phyloP scores from a whole-genome alignment of 2,888 invertebrate genomes.

The Chorisops tibialis region DNA sequence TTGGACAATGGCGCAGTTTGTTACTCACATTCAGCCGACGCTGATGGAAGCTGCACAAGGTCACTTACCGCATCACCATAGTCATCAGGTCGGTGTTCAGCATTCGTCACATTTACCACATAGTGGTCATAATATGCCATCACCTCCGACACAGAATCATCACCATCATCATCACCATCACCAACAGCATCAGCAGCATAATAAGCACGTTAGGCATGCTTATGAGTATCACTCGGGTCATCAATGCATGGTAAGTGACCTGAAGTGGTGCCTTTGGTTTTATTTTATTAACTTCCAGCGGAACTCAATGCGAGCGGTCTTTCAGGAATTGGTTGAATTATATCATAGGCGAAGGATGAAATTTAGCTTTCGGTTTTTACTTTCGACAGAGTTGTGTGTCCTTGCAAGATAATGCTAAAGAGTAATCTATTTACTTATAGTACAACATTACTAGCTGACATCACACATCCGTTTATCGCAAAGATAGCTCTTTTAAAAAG shows the following conservation, averaged over 20 bases:
- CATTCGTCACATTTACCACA: slow-evolving; percentile 52
- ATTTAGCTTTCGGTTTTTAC: too few relatives aligned
- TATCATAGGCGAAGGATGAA: too few relatives aligned
- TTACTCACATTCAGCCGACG: slow-evolving; percentile 59
- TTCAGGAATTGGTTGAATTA: too few relatives aligned
- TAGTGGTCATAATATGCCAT: slow-evolving; percentile 53
- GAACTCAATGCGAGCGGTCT: too few relatives aligned
- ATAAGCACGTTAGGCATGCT: slow-evolving; percentile 28
- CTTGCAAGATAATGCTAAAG: too few relatives aligned
- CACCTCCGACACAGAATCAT: slow-evolving; percentile 43
- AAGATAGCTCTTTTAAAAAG: too few relatives aligned
- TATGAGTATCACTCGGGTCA: slow-evolving; percentile 31
- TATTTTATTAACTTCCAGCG: not conserved
- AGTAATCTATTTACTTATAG: too few relatives aligned
- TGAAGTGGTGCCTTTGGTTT: not conserved
- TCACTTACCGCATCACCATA: slow-evolving; percentile 57
- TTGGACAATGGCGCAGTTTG: slow-evolving; percentile 57
- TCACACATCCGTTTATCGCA: too few relatives aligned
- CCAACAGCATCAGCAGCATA: slow-evolving; percentile 38
- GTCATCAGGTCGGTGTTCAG: slow-evolving; percentile 52
- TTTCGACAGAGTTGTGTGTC: too few relatives aligned
- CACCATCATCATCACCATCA: slow-evolving; percentile 38
- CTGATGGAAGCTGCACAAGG: slow-evolving; percentile 58
- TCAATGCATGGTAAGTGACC: slow-evolving; percentile 23
- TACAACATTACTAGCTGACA: too few relatives aligned